phyloP scores from a whole-genome alignment of 2,797 vertebrate genomes.

The Enteromius thamalakanensis region DNA sequence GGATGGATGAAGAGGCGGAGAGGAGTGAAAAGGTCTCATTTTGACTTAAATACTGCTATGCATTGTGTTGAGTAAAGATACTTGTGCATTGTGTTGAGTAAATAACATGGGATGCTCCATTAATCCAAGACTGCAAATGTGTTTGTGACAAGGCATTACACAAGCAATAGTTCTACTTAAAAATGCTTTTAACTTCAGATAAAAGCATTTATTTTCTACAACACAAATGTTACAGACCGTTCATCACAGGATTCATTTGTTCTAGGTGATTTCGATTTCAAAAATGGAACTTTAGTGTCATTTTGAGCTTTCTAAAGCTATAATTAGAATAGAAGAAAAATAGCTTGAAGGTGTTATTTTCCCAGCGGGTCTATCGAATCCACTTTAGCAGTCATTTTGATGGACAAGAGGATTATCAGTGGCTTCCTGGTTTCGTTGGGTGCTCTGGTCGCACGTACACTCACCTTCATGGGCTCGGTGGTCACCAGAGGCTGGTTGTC shows the following conservation, averaged over 20 bases:
- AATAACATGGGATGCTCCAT: constrained; percentile 1
- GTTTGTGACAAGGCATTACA: constrained; percentile 47
- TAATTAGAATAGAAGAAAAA: constrained; percentile 36
- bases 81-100: not conserved
- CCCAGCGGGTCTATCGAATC: not conserved
- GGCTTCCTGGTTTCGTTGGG: not conserved
- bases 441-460: not conserved
- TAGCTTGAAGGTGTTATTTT: constrained; percentile 19
- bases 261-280: constrained; percentile 6
- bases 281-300: constrained; percentile 35
- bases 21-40: not conserved
- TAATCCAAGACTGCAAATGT: constrained; percentile 1
- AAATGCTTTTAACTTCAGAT: constrained; percentile 42
- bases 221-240: constrained; percentile 14
- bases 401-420: not conserved
- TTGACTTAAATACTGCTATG: not conserved
- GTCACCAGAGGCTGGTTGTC: constrained; percentile 95
- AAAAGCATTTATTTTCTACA: constrained; percentile 14
- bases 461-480: constrained; percentile 91
- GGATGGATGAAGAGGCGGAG: constrained; percentile 10
- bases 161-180: constrained; percentile 33
- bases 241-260: constrained; percentile 17
- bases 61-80: not conserved
- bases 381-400: constrained; percentile 12
- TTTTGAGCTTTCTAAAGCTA: constrained; percentile 22